Evolutionary conservation across 2,113 vertebrate genomes (phyloP), one percentile per base, ranked within the genome.

Genomic region (Tachycineta bicolor): DNA sequence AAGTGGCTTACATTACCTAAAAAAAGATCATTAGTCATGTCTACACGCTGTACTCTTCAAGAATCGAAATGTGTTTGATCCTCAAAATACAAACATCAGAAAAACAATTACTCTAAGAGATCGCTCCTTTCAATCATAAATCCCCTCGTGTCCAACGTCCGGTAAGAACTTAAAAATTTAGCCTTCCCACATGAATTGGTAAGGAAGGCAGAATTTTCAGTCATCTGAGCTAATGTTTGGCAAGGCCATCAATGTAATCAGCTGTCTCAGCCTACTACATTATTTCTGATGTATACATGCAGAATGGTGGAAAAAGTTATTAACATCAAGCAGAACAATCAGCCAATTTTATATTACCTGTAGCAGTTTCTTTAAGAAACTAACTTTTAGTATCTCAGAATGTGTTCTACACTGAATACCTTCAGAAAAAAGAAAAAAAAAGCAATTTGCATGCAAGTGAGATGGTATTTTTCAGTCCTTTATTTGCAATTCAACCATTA

Each of bases 11-110:
- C 5, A n/a, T 9, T 26, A 76, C 5, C 6, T 6, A 14, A 2
- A 21, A 87, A 77, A 76, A 69, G 43, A 13, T 18, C 13, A 82
- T n/a, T 46, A 14, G 2, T 16, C 6, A 79, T 37, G 9, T 21
- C 21, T 24, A 58, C 15, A 31, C 14, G 6, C 4, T 2, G 1
- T 3, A 37, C 13, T 22, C 43, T 37, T 74, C 3, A n/a, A 10
- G 2, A 65, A 73, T n/a, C 5, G 0, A 39, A 77, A 76, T 39
- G 19, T 73, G 39, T 55, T 55, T 7, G 1, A 62, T 24, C 8
- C 53, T 47, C 39, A 83, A 69, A 90, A 47, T 29, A 69, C 14
- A 44, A 46, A 68, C 9, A 4, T 67, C 39, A 76, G 21, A 50
- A 65, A 31, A 79, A 46, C 9, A 44, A n/a, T 23, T 47, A 68